Conservation (phyloP, 37 sponge, comb jelly and placozoan species). For the Bolinopsis microptera region DNA sequence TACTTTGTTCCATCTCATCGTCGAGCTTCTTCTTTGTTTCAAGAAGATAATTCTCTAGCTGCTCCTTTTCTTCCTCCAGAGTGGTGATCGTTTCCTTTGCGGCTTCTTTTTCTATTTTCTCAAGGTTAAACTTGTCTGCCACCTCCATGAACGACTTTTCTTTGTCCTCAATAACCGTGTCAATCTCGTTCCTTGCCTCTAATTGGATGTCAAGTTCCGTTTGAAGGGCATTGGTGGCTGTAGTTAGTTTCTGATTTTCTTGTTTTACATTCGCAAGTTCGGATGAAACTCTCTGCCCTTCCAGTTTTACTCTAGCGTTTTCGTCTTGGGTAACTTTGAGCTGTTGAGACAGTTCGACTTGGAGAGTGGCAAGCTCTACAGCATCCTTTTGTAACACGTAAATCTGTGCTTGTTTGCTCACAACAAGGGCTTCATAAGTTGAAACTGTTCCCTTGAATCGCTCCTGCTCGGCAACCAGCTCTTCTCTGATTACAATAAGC, state of each 20-base stretch:
- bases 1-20: not conserved
- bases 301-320: not conserved
- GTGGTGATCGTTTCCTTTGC: not conserved
- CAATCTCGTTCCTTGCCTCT: slow-evolving; percentile 17
- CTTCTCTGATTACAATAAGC: not conserved
- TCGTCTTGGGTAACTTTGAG: not conserved
- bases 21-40: slow-evolving; percentile 36
- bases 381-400: not conserved
- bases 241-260: not conserved
- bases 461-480: not conserved
- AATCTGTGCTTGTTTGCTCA: not conserved
- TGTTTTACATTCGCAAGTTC: not conserved
- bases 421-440: not conserved
- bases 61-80: not conserved
- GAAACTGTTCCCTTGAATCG: not conserved
- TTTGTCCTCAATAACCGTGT: slow-evolving; percentile 40
- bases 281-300: not conserved
- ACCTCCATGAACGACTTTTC: slow-evolving; percentile 47
- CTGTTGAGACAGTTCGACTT: not conserved
- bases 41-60: not conserved
- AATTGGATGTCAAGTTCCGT: slow-evolving; percentile 41
- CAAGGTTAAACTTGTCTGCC: slow-evolving; percentile 10
- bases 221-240: slow-evolving; percentile 29
- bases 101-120: not conserved
- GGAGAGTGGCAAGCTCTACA: not conserved